Evolutionary conservation across 2,113 vertebrate genomes (phyloP).

Genomic region (Paramormyrops kingsleyae): DNA sequence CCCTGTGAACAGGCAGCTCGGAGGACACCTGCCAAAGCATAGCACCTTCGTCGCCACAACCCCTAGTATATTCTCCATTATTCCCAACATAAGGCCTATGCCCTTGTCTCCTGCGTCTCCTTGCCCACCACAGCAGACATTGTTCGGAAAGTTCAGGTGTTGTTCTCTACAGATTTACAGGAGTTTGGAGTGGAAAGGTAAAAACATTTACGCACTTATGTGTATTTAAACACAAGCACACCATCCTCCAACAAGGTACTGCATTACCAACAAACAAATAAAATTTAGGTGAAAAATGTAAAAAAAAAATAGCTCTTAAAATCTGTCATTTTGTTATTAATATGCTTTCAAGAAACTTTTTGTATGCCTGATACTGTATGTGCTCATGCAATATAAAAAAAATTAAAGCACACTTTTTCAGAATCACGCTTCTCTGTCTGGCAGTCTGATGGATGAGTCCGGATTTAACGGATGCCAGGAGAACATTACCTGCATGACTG

Average conservation of each 20-base stretch:
- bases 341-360: no score
- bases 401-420: no score
- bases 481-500: no score
- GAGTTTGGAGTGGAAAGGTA: background rate
- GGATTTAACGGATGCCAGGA: no score
- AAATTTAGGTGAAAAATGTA: background rate
- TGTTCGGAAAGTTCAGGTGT: background rate
- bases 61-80: background rate
- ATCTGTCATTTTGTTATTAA: no score
- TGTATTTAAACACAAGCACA: background rate
- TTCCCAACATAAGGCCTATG: background rate
- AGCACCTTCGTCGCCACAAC: background rate
- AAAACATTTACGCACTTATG: background rate
- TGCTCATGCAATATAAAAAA: no score
- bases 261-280: background rate
- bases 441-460: no score
- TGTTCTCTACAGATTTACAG: no score
- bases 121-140: background rate
- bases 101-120: background rate
- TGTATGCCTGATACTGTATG: no score
- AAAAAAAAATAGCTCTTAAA: no score
- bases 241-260: background rate
- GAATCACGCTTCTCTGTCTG: no score
- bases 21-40: background rate
- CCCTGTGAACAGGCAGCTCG: background rate